Percentiles rank a stretch among this genome's conserved stretches.
Conservation (phyloP, 2,113 vertebrate species). For the Buteo buteo region DNA sequence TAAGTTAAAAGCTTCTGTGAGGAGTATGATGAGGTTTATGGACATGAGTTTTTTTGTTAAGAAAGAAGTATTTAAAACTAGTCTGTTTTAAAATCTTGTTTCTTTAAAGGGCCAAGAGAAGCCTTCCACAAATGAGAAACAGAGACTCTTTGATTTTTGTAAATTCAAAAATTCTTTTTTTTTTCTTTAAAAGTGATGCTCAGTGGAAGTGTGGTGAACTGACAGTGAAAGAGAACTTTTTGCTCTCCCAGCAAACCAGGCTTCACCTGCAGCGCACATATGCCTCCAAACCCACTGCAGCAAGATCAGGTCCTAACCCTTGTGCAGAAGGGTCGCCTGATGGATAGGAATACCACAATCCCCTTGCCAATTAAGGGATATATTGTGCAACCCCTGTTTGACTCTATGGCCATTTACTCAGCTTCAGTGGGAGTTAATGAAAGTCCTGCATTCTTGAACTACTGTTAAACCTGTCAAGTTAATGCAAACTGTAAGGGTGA, state of each 20-base stretch:
- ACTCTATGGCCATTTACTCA: conserved; percentile 5
- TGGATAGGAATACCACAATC: conserved; percentile 52
- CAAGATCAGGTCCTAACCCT: conserved; percentile 38
- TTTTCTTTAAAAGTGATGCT: neutral
- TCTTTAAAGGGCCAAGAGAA: neutral
- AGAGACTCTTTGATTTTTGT: neutral
- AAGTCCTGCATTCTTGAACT: neutral
- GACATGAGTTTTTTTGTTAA: neutral
- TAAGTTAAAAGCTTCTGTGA: neutral
- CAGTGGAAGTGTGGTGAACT: neutral
- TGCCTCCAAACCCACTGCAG: neutral
- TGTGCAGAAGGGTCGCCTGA: neutral
- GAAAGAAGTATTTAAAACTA: neutral
- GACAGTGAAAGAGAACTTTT: neutral
- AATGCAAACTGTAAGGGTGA: neutral
- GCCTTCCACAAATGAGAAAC: neutral
- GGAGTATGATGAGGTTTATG: neutral
- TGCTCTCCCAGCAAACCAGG: neutral
- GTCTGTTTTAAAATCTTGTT: neutral
- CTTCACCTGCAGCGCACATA: conserved; percentile 1
- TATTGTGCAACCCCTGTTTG: neutral
- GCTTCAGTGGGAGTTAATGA: conserved; percentile 18
- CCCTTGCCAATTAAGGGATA: conserved; percentile 20
- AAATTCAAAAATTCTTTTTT: neutral
- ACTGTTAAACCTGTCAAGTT: conserved; percentile 10